Base-by-base conservation (phyloP, 53 echinoderm and acorn worm species). In the Stichopus horrens region DNA sequence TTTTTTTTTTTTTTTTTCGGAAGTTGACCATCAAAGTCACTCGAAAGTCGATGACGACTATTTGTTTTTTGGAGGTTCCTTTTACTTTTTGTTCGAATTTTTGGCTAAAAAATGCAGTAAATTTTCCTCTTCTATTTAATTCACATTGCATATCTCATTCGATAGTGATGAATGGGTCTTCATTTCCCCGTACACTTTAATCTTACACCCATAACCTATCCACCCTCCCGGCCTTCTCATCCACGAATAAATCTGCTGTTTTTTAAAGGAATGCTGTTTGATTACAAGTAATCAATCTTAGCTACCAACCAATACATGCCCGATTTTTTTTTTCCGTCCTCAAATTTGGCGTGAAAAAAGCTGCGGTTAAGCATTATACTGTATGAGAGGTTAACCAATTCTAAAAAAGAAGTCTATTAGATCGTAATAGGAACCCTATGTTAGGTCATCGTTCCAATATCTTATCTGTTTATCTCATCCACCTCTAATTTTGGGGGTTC, bases 261-360 rank as follows among this genome's bases (percentile, higher is more conserved):
- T 81, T 81, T 58, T 81, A 56, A 81, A 56, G 58, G 81, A 81
- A 81, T 81, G 57, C 54, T 23, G 81, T 81, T 81, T 81, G 81
- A 81, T 81, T 81, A 81, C 81, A 81, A 81, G 81, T 81, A 56
- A 81, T 81, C 81, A 81, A 81, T 81, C 81, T 81, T 81, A 57
- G 81, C 81, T 21, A 81, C 81, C 58, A 81, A 57, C 81, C 56
- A 81, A 81, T 81, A 81, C 81, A 20, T 58, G 57, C 21, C 57
- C 18, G n/a, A 18, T 55, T 58, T 81, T 81, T 81, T 81, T 18
- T 71, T 19, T 7, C 71, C 18, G n/a, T 81, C 19, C 21, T 22
- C 81, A 81, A 81, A 81, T 81, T 81, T 81, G 81, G 57, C 81
- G 81, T 81, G 81, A 81, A 81, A 81, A 37, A 16, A 57, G 56